phyloP scores from a whole-genome alignment of 2,113 vertebrate genomes.

The Trichechus manatus region DNA sequence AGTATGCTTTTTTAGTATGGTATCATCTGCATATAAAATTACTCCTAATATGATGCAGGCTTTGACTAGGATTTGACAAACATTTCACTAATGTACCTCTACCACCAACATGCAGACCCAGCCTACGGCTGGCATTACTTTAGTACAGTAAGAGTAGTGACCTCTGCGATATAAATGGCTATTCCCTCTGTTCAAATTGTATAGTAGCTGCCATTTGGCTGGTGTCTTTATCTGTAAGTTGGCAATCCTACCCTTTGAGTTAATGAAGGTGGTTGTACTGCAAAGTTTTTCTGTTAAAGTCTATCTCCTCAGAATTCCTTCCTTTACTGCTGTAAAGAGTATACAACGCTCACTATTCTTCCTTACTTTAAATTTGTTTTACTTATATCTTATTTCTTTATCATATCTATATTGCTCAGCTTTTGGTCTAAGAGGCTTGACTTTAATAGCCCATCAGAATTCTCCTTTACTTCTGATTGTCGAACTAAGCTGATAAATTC shows the following conservation, averaged over 20 bases:
- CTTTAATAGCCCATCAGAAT: slow-evolving; percentile 18
- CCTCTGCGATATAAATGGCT: neutral
- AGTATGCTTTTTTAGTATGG: neutral
- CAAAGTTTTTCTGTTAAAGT: neutral
- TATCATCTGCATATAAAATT: neutral
- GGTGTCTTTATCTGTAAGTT: neutral
- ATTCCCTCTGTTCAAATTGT: neutral
- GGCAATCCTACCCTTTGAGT: neutral
- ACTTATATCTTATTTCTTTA: neutral
- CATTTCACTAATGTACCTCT: neutral
- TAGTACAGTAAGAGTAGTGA: neutral
- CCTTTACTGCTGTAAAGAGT: neutral
- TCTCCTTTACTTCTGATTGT: slow-evolving; percentile 17
- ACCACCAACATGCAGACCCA: neutral
- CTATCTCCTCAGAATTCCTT: neutral
- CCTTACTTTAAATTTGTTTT: slow-evolving; percentile 29
- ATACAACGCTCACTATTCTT: neutral
- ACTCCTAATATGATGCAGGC: neutral
- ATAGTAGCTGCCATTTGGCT: neutral
- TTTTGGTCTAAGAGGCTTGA: slow-evolving; percentile 1
- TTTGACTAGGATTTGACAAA: neutral
- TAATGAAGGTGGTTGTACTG: neutral
- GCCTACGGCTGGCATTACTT: neutral
- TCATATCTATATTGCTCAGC: neutral
- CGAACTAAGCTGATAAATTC: slow-evolving; percentile 17